Base-by-base conservation (phyloP, 2,113 vertebrate species). In the Uria lomvia region DNA sequence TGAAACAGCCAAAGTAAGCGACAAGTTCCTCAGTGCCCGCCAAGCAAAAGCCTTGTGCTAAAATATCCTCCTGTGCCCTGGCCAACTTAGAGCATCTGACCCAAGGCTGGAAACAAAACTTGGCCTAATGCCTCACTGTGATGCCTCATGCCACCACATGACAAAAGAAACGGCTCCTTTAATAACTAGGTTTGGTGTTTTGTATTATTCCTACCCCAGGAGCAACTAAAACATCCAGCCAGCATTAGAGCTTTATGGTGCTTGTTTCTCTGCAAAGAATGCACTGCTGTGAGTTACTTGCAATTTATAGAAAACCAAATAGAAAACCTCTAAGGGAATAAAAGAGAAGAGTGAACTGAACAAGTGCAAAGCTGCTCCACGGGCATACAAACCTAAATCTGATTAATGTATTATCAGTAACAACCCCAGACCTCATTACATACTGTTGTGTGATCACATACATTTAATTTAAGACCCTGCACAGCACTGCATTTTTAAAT, bases 31-130 rank as follows among this genome's bases (percentile, higher is more conserved):
- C 58, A 68, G 77, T 42, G 80, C 70, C 49, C 11, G 34, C 95
- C 89, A 97, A 96, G 89, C 62, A 87, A 87, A 95, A 87, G 52
- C 76, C 73, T 85, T 47, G n/a, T 73, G 81, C 73, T 92, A 94
- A 95, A 94, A 92, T 90, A 97, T 43, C 89, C 76, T 89, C 86
- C 60, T 75, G 73, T 75, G 72, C 83, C 5, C 20, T 38, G 68
- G 86, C 92, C 84, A 94, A 68, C 70, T 74, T 40, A 42, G 20
- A 95, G 86, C 76, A 90, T 94, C 84, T 85, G 80, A 96, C 86
- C 92, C 70, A 78, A 75, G 49, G 80, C 92, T 95, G 92, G 80
- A 79, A 92, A 85, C 84, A 66, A 53, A 92, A 55, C 63, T 36
- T 95, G 92, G 91, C 74, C 38, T 78, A n/a, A 8, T 0, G 66